Evolutionary conservation across 1,140 invertebrate genomes (phyloP).

Genomic region (Trichonephila clavata): DNA sequence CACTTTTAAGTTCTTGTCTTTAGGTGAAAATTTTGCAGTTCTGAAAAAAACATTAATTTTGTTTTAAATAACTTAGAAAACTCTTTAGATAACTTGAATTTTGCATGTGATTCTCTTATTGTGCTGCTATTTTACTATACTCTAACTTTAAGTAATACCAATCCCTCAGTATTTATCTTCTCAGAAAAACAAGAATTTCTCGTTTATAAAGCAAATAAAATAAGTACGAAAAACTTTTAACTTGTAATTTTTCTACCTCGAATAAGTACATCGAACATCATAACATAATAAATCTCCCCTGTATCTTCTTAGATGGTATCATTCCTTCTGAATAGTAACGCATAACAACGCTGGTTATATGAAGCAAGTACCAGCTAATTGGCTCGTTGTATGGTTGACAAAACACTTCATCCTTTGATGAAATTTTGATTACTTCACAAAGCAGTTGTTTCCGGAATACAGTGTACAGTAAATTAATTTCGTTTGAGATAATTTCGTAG

Average conservation of each 20-base stretch:
- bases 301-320: neutral
- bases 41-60: too few species aligned
- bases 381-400: neutral
- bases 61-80: too few species aligned
- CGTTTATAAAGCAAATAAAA: too few species aligned
- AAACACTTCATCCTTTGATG: neutral
- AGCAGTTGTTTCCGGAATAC: neutral
- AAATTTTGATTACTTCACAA: neutral
- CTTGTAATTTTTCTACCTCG: neutral
- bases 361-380: neutral
- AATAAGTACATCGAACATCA: neutral
- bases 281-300: neutral
- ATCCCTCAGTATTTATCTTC: too few species aligned
- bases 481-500: neutral
- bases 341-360: neutral
- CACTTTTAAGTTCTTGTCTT: too few species aligned
- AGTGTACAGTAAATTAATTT: constrained; percentile 14
- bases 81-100: too few species aligned
- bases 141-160: too few species aligned
- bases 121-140: too few species aligned
- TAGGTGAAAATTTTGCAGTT: too few species aligned
- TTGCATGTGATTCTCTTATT: too few species aligned
- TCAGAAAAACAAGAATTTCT: too few species aligned
- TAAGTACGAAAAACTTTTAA: too few species aligned
- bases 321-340: neutral